Conservation (phyloP, 2,797 vertebrate genomes). For the Cyclopterus lumpus region DNA sequence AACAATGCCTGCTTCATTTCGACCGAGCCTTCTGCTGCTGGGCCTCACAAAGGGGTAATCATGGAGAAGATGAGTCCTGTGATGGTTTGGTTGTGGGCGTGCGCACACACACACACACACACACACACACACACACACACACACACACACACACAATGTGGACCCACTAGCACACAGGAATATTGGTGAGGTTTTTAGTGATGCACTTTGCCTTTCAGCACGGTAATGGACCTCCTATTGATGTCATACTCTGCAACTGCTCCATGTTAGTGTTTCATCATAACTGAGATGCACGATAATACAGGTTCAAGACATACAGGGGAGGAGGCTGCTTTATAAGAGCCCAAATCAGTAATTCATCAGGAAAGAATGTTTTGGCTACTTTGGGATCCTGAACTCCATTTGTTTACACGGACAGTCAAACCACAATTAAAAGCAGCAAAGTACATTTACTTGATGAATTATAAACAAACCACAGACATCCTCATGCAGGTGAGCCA, state of each 20-base stretch:
- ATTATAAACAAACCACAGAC: constrained; percentile 35
- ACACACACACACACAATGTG: background rate
- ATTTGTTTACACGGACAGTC: constrained; percentile 29
- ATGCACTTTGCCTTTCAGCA: constrained; percentile 67
- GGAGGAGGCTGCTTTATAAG: background rate
- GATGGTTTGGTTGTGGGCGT: constrained; percentile 52
- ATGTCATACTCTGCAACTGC: constrained; percentile 50
- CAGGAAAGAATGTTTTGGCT: constrained; percentile 34
- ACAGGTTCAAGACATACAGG: constrained; percentile 16
- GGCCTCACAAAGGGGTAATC: constrained; percentile 51
- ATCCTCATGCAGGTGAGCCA: constrained; percentile 18
- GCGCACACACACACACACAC: constrained; percentile 1
- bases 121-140: too few species aligned
- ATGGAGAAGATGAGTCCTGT: constrained; percentile 50
- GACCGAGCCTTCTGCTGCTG: constrained; percentile 35
- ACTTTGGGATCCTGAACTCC: constrained; percentile 6
- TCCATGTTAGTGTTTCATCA: constrained; percentile 15
- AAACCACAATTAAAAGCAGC: constrained; percentile 29
- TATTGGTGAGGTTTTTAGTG: constrained; percentile 63
- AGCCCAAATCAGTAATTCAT: constrained; percentile 18
- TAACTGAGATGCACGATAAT: constrained; percentile 5
- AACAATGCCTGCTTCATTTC: constrained; percentile 55
- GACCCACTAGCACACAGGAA: constrained; percentile 39
- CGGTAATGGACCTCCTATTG: constrained; percentile 42
- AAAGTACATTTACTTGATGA: constrained; percentile 22